Conservation (phyloP, 2,113 vertebrate species). For the Xyliphius kryptos region DNA sequence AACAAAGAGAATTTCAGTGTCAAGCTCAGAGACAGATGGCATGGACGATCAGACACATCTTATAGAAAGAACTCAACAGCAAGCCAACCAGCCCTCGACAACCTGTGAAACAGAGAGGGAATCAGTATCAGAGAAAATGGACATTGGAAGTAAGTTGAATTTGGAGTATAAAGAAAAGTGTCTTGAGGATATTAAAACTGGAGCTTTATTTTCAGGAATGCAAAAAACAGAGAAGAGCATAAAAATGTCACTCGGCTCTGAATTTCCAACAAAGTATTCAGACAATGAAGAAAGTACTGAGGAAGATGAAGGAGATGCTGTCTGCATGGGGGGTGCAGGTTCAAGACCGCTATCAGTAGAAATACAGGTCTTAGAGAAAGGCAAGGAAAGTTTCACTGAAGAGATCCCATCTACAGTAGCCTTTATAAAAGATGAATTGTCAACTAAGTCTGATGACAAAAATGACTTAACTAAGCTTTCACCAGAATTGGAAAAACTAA, state of each 20-base stretch:
- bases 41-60: conserved; percentile 20
- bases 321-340: conserved; percentile 57
- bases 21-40: conserved; percentile 32
- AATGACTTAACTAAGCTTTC: conserved; percentile 42
- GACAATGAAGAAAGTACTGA: conserved; percentile 65
- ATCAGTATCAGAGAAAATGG: conserved; percentile 34
- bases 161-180: conserved; percentile 45
- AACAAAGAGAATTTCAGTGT: conserved; percentile 10
- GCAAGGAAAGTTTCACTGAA: conserved; percentile 32
- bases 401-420: conserved; percentile 45
- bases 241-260: conserved; percentile 20
- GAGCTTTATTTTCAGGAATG: no score
- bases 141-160: conserved; percentile 38
- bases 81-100: conserved; percentile 15
- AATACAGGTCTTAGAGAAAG: conserved; percentile 48
- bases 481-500: conserved; percentile 37
- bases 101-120: no score
- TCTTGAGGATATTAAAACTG: conserved; percentile 27
- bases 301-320: conserved; percentile 54
- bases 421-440: conserved; percentile 53
- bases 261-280: conserved; percentile 58
- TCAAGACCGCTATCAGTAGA: conserved; percentile 57
- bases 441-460: conserved; percentile 49
- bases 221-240: no score
- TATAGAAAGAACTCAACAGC: conserved; percentile 7